phyloP scores from a whole-genome alignment of 1,140 invertebrate genomes.

The Drosophila leontia region DNA sequence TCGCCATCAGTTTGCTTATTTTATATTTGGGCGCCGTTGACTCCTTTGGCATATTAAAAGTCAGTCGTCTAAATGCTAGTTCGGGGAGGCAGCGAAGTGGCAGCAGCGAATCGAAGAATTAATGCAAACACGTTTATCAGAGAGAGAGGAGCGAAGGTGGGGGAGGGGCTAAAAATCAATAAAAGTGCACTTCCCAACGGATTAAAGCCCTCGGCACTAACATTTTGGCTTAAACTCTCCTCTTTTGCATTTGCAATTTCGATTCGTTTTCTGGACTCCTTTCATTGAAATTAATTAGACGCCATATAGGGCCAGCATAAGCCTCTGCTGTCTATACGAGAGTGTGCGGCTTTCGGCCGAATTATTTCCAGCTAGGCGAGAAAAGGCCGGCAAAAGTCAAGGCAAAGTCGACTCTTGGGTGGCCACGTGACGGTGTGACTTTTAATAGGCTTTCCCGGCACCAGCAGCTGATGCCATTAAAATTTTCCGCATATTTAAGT shows the following conservation, averaged over 20 bases:
- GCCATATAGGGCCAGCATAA: constrained; percentile 65
- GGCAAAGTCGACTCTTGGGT: constrained; percentile 53
- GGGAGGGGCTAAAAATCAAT: constrained; percentile 55
- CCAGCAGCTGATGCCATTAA: constrained; percentile 59
- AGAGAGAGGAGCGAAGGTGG: constrained; percentile 1
- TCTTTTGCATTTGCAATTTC: constrained; percentile 17
- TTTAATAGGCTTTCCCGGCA: constrained; percentile 55
- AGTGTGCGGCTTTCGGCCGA: constrained; percentile 58
- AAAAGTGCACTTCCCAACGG: constrained; percentile 38
- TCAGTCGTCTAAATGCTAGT: constrained; percentile 23
- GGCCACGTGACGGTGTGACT: constrained; percentile 28
- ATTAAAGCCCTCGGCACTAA: constrained; percentile 3
- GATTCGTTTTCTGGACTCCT: constrained; percentile 42
- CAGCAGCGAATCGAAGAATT: constrained; percentile 33
- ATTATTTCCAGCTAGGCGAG: constrained; percentile 44
- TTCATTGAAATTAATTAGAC: constrained; percentile 75
- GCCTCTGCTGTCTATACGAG: constrained; percentile 5
- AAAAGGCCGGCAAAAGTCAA: constrained; percentile 56
- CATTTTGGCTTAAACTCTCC: constrained; percentile 2
- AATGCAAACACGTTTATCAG: constrained; percentile 68
- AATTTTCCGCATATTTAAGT: constrained; percentile 76
- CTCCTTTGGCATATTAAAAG: constrained; percentile 28
- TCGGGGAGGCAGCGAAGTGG: background rate
- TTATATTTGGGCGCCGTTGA: constrained; percentile 18
- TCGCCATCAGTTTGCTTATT: constrained; percentile 29